phyloP scores from a whole-genome alignment of 2,797 vertebrate species.

The Siniperca scherzeri region DNA sequence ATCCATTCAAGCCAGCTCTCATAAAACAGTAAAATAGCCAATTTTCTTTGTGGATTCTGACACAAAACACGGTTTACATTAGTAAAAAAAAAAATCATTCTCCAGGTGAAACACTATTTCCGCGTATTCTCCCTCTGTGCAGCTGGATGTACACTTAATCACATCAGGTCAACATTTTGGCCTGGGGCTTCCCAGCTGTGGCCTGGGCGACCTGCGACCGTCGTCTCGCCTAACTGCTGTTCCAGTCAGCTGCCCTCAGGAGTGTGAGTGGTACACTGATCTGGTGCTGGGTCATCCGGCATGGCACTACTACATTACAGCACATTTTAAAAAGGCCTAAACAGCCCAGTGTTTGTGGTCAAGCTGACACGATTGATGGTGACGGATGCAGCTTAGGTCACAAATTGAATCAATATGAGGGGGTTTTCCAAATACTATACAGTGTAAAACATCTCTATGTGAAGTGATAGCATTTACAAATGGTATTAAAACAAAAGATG shows the following conservation, averaged over 20 bases:
- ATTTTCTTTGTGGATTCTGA: constrained; percentile 14
- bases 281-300: constrained; percentile 77
- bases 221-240: constrained; percentile 74
- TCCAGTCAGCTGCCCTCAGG: constrained; percentile 71
- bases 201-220: constrained; percentile 70
- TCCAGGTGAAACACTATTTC: constrained; percentile 64
- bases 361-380: constrained; percentile 52
- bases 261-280: constrained; percentile 74
- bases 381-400: constrained; percentile 45
- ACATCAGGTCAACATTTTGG: constrained; percentile 69
- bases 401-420: constrained; percentile 43
- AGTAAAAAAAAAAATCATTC: constrained; percentile 14
- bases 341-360: constrained; percentile 49
- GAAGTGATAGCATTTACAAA: not conserved
- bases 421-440: not conserved
- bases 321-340: constrained; percentile 51
- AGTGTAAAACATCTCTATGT: not conserved
- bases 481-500: not conserved
- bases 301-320: constrained; percentile 64
- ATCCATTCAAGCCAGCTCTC: constrained; percentile 22
- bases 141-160: constrained; percentile 76
- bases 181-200: constrained; percentile 79
- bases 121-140: constrained; percentile 64
- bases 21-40: constrained; percentile 3
- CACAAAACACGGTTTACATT: constrained; percentile 32